Evolutionary conservation across 1,140 invertebrate genomes (phyloP).

Genomic region (Zaprionus inermis): DNA sequence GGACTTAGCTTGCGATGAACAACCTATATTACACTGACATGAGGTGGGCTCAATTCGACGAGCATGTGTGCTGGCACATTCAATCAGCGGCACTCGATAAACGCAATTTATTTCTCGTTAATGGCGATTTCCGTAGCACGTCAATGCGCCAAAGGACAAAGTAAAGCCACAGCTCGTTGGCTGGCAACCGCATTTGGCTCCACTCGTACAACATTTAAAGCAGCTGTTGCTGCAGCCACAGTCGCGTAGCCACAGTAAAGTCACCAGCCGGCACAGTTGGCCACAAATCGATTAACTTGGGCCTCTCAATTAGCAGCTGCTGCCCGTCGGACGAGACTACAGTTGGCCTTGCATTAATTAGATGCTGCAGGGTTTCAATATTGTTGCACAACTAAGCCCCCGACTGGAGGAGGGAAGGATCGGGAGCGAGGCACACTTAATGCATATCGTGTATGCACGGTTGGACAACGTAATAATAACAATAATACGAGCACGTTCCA

Average conservation of each 20-base stretch:
- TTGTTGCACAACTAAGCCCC: constrained; percentile 4
- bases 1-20: background rate
- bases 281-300: constrained; percentile 78
- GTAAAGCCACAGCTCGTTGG: constrained; percentile 27
- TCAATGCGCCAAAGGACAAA: constrained; percentile 30
- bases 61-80: constrained; percentile 1
- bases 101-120: constrained; percentile 9
- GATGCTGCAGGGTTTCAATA: constrained; percentile 29
- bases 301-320: constrained; percentile 77
- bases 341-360: constrained; percentile 57
- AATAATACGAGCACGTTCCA: background rate
- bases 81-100: constrained; percentile 9
- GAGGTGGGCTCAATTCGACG: background rate
- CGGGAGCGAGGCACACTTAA: background rate
- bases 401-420: background rate
- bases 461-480: constrained; percentile 3
- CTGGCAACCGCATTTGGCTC: constrained; percentile 45
- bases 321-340: constrained; percentile 36
- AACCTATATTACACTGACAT: background rate
- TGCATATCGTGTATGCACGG: constrained; percentile 5
- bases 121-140: constrained; percentile 16
- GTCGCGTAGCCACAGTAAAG: constrained; percentile 31
- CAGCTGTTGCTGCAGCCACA: constrained; percentile 8
- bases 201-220: constrained; percentile 44
- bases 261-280: constrained; percentile 21